Percentiles rank a stretch among this genome's conserved stretches.
Conservation (phyloP, 2,888 invertebrate species). For the Hanleya hanleyi region DNA sequence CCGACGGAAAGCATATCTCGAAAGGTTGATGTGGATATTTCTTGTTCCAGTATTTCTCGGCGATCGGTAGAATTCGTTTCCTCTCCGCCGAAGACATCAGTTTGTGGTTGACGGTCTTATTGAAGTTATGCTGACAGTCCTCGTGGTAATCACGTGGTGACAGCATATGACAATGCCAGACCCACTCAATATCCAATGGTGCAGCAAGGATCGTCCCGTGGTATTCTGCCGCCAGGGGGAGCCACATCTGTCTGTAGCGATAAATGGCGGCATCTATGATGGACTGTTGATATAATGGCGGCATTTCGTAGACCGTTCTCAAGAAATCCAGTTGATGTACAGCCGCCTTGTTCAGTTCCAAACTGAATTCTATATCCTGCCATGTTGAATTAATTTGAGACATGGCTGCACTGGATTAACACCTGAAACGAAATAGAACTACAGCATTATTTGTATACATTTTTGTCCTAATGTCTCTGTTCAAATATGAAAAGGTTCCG, state of each 20-base stretch:
- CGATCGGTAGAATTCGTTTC: constrained; percentile 25
- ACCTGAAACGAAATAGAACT: not conserved
- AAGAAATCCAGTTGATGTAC: constrained; percentile 35
- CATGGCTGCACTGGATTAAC: not conserved
- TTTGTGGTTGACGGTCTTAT: constrained; percentile 67
- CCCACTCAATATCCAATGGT: constrained; percentile 73
- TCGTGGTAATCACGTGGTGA: constrained; percentile 49
- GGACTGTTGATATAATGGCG: constrained; percentile 48
- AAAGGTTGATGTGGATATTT: constrained; percentile 38
- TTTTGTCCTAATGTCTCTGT: no score
- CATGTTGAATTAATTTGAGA: not conserved
- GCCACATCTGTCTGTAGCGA: constrained; percentile 71
- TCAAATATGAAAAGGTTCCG: no score
- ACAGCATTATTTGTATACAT: no score
- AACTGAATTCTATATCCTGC: constrained; percentile 24
- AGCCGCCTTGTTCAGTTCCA: constrained; percentile 35
- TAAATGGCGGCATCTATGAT: constrained; percentile 70
- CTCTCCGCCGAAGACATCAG: constrained; percentile 46
- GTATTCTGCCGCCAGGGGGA: constrained; percentile 66
- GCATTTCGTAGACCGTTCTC: constrained; percentile 33
- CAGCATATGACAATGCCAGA: constrained; percentile 72
- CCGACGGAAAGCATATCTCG: constrained; percentile 24
- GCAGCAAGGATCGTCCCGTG: constrained; percentile 59
- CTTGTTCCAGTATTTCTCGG: constrained; percentile 34
- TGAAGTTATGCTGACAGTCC: constrained; percentile 40